Conservation (phyloP, 2,797 vertebrate genomes). For the Distichodus sexfasciatus region DNA sequence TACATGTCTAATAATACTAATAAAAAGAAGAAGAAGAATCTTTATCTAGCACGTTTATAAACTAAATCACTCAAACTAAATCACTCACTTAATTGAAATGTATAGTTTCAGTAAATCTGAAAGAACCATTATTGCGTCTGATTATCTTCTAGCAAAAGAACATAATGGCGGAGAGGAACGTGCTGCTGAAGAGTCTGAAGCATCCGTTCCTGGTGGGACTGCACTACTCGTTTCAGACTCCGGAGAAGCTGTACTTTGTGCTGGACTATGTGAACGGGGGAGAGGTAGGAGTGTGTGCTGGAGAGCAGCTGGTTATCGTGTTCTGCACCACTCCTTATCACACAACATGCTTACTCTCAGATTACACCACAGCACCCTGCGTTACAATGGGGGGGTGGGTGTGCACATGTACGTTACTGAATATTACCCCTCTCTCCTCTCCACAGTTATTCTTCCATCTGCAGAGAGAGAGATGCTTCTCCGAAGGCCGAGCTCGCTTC, state of each 20-base stretch:
- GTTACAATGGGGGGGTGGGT: background rate
- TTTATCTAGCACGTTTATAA: too few relatives aligned
- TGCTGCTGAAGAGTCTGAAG: constrained; percentile 91
- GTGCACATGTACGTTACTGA: too few relatives aligned
- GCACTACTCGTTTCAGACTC: constrained; percentile 95
- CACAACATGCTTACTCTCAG: background rate
- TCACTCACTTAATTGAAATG: too few relatives aligned
- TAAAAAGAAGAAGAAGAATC: too few relatives aligned
- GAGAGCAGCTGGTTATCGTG: background rate
- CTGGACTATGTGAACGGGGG: constrained; percentile 97
- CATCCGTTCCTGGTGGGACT: constrained; percentile 95
- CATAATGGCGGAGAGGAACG: constrained; percentile 96
- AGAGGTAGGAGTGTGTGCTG: too few relatives aligned
- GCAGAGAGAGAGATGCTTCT: constrained; percentile 90
- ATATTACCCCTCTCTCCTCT: constrained; percentile 21
- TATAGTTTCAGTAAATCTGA: too few relatives aligned
- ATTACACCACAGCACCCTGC: background rate
- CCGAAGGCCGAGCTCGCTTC: constrained; percentile 91
- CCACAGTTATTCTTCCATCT: constrained; percentile 93
- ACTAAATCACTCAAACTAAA: too few relatives aligned
- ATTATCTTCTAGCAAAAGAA: constrained; percentile 84
- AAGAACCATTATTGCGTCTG: background rate
- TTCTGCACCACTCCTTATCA: background rate
- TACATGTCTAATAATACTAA: too few relatives aligned
- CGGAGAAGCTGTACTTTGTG: constrained; percentile 97